These are phyloP conservation scores for Rhagonycha lutea DNA, from an alignment of 2,888 invertebrate genomes.

Conservation along the genomic window DNA sequence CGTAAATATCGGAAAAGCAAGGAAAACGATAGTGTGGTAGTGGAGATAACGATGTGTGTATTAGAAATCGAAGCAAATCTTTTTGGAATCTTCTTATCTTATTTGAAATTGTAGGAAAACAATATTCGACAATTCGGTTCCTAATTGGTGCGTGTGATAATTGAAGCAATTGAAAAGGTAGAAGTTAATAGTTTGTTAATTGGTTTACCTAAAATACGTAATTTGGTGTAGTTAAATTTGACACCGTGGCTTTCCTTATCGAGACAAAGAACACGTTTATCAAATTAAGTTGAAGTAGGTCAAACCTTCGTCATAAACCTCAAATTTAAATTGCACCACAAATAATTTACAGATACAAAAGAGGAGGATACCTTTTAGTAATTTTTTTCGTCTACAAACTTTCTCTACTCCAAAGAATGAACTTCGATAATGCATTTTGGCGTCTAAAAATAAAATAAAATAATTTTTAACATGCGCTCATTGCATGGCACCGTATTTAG, in stretches of 20 bases:
- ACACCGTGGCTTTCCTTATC: neutral
- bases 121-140: neutral
- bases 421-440: conserved; percentile 31
- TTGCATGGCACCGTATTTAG: conserved; percentile 27
- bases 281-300: conserved; percentile 26
- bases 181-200: neutral
- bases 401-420: conserved; percentile 35
- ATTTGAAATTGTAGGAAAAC: neutral
- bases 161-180: neutral
- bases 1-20: neutral
- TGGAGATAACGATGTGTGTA: neutral
- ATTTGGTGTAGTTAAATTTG: neutral
- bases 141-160: neutral
- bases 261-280: conserved; percentile 22
- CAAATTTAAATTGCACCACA: conserved; percentile 25
- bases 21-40: neutral
- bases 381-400: conserved; percentile 33
- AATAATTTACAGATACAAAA: conserved; percentile 21
- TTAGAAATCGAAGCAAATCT: neutral
- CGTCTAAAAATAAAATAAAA: conserved; percentile 32
- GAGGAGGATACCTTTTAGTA: neutral
- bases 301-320: conserved; percentile 21
- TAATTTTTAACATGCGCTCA: conserved; percentile 23
- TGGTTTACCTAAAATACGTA: neutral
- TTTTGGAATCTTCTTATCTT: neutral